Evolutionary conservation across 2,888 invertebrate species (phyloP).

Genomic region (Megamerina dolium): DNA sequence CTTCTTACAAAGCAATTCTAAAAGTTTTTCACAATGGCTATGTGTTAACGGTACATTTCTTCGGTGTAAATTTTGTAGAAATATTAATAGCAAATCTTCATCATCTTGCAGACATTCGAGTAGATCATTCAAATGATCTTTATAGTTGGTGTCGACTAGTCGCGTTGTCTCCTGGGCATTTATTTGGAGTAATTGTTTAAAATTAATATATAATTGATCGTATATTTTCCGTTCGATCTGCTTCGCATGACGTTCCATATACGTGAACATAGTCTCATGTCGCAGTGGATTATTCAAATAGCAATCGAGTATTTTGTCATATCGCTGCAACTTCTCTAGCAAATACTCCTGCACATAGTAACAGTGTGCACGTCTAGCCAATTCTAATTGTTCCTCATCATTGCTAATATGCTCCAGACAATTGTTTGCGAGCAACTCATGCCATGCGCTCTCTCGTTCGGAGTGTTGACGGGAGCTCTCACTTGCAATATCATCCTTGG

Average conservation of each 20-base stretch:
- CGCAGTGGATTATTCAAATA: conserved; percentile 61
- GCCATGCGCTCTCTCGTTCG: conserved; percentile 67
- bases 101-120: conserved; percentile 38
- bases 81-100: conserved; percentile 49
- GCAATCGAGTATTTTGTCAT: conserved; percentile 61
- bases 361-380: conserved; percentile 63
- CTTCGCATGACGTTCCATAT: conserved; percentile 51
- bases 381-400: conserved; percentile 54
- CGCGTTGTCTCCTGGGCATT: conserved; percentile 60
- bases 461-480: conserved; percentile 53
- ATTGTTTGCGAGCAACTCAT: conserved; percentile 62
- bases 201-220: conserved; percentile 49
- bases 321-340: conserved; percentile 58
- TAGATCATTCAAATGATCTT: conserved; percentile 48
- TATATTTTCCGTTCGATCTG: conserved; percentile 48
- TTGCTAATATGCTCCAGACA: conserved; percentile 56
- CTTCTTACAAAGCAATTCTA: conserved; percentile 59
- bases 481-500: conserved; percentile 47
- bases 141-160: conserved; percentile 56
- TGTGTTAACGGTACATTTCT: conserved; percentile 42
- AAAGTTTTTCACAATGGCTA: conserved; percentile 55
- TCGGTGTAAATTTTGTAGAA: conserved; percentile 58
- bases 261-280: conserved; percentile 58
- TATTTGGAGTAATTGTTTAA: conserved; percentile 55
- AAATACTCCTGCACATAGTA: conserved; percentile 66